Percentiles rank a stretch among this genome's conserved stretches.
phyloP scores from a whole-genome alignment of 2,888 invertebrate genomes.

The Phaonia tiefii region DNA sequence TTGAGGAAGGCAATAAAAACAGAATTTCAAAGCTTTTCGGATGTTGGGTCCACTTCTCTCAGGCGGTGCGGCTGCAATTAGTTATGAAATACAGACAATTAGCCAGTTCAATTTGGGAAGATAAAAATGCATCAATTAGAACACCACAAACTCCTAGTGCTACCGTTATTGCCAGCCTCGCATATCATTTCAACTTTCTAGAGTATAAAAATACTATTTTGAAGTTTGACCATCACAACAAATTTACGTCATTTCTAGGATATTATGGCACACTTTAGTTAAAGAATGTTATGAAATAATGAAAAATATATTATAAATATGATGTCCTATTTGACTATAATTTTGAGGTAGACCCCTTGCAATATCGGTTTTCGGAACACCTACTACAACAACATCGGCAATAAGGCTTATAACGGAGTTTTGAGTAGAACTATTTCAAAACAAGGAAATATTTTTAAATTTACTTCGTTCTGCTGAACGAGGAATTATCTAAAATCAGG shows the following conservation, averaged over 20 bases:
- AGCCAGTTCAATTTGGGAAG: no score
- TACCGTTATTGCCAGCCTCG: neutral
- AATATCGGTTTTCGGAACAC: neutral
- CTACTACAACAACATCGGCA: neutral
- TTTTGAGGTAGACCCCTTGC: neutral
- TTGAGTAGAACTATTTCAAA: neutral
- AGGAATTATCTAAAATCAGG: constrained; percentile 5
- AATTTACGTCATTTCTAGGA: neutral
- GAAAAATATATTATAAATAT: no score
- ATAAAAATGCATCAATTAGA: no score
- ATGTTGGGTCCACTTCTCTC: no score
- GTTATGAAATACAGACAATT: no score
- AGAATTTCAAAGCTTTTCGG: no score
- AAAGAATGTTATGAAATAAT: no score
- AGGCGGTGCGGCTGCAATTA: no score
- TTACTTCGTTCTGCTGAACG: neutral
- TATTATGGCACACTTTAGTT: neutral
- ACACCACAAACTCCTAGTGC: neutral
- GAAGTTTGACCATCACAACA: neutral
- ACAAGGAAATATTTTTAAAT: constrained; percentile 20
- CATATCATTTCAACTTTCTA: neutral
- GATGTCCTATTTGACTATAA: no score
- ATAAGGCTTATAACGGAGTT: constrained; percentile 21
- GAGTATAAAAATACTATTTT: neutral
- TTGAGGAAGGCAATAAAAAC: no score